Evolutionary conservation across 2,888 invertebrate genomes (phyloP), one percentile per base, ranked within the genome.

Genomic region (Mythimna albipuncta): DNA sequence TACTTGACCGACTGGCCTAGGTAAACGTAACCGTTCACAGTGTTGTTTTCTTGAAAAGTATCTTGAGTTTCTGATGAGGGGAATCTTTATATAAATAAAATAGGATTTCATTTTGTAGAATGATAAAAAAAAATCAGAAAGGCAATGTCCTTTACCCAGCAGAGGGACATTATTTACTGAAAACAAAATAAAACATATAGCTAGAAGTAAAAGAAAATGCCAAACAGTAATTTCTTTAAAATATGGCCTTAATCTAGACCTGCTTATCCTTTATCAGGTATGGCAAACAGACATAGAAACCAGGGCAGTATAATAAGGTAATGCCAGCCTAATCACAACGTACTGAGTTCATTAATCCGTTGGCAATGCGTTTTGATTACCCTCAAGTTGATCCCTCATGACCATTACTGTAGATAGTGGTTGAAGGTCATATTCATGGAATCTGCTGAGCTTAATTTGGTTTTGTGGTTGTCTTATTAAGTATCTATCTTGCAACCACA

Each of bases 321-420:
- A 38, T 52, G 62, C 52, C 35, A 63, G 52, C 19, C n/a, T 76
- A 76, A 76, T 62, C 41, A 70, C 55, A 52, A 57, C 41, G 47
- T 47, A 73, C 57, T 63, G 57, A 38, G 55, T 47, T 69, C 64
- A 72, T 78, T 47, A 62, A 54, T 77, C 13, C 35, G n/a, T 41
- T 50, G 11, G 50, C 62, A 21, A 63, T 75, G 57, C 52, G 62
- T 75, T 75, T 57, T 63, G 52, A 52, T 75, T 75, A 75, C 19
- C 41, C 19, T 10, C 44, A 55, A 21, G 21, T 61, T 58, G 58
- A 50, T 55, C 38, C 21, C 19, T 55, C 19, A 21, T 19, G 55
- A 26, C n/a, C 62, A 50, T 67, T 62, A 55, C 52, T 72, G 50
- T 19, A 35, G 9, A 58, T 52, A 52, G 41, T n/a, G 11, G 13